Evolutionary conservation across 64 coral and sea anemone species (phyloP).

Genomic region (Dendronephthya gigantea): DNA sequence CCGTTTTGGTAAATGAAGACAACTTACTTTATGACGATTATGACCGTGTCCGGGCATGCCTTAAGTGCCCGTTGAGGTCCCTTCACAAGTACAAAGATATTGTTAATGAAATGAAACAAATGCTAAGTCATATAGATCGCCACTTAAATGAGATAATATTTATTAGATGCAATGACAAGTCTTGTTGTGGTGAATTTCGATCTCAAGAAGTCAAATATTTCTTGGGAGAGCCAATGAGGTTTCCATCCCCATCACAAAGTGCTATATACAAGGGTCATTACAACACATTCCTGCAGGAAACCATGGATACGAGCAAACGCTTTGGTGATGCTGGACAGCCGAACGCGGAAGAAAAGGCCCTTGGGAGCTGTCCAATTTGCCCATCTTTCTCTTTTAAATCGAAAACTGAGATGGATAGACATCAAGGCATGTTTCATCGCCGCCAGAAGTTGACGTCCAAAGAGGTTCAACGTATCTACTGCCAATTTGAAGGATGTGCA

Average conservation of each 20-base stretch:
- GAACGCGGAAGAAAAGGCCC: not conserved
- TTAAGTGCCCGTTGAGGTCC: not conserved
- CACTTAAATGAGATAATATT: not conserved
- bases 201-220: not conserved
- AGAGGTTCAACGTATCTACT: not conserved
- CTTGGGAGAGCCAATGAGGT: not conserved
- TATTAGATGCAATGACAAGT: not conserved
- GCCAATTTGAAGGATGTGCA: not conserved
- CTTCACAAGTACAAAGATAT: not conserved
- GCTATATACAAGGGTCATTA: not conserved
- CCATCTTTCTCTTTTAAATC: slow-evolving; percentile 2
- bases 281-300: not conserved
- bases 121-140: not conserved
- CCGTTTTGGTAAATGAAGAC: not conserved
- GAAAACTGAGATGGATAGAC: not conserved
- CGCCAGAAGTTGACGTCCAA: not conserved
- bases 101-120: not conserved
- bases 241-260: not conserved
- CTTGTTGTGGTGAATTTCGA: not conserved
- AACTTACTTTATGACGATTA: not conserved
- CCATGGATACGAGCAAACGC: not conserved
- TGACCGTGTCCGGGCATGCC: not conserved
- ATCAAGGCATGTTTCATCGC: not conserved
- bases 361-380: not conserved
- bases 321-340: not conserved